Evolutionary conservation across 2,113 vertebrate genomes (phyloP), one percentile per base, ranked within the genome.

Genomic region (Spea multiplicata): DNA sequence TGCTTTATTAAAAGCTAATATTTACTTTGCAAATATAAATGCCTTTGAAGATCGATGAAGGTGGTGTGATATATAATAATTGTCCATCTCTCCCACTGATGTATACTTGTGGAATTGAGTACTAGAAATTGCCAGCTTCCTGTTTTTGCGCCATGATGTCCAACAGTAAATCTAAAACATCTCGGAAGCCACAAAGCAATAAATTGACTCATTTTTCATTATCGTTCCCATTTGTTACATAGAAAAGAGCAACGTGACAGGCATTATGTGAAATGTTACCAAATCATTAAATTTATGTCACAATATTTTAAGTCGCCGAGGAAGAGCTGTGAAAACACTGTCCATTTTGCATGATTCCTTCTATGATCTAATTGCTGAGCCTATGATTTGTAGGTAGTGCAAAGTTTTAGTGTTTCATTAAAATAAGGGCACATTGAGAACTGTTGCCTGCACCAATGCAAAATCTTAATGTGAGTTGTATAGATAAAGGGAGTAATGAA

Each of bases 161-260:
- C 17, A 14, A 64, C 61, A 64, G 17, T 64, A 64, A 64, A 64
- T 64, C 61, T 64, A 30, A 64, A 64, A 13, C n/a, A 64, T 64
- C 61, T 64, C 61, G 8, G 5, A 16, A 64, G 17, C n/a, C 61
- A 64, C 16, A 16, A 64, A 6, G n/a, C 61, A 64, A 64, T 64
- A 64, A 64, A 64, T 64, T 13, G 61, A 16, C 17, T 64, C 61
- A 64, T 64, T 16, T 64, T 64, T 64, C 61, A 64, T 64, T 64
- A 64, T 4, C 61, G 1, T 16, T 64, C 61, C 30, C n/a, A 64
- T 64, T 64, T 64, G n/a, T 64, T 64, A 17, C 30, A 64, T 5
- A 16, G 61, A 64, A 13, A 9, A 9, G n/a, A 30, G 6, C 6
- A 13, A 3, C 6, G 17, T 64, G 61, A 64, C 61, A 64, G 61